Base-by-base conservation (phyloP, 1,140 invertebrate genomes). In the Drosophila nikananu region DNA sequence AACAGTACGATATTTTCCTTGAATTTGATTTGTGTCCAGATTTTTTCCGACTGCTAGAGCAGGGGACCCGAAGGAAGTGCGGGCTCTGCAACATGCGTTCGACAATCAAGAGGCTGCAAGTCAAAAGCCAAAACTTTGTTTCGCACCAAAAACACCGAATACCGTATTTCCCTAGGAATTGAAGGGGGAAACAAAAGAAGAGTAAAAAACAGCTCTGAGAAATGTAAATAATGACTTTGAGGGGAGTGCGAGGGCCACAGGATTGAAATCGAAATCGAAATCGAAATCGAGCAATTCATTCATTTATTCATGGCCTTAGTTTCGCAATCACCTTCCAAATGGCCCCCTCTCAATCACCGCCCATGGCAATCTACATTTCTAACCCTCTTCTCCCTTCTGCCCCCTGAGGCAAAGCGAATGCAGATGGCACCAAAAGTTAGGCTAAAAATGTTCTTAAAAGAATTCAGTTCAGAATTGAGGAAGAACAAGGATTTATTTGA, bases 231-330 rank as follows among this genome's bases (percentile, higher is more conserved):
- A 27, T 60, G 41, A 23, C 35, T 39, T 39, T n/a, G 19, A n/a
- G 39, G 37, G 8, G 25, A 19, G 23, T 7, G 41, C 5, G n/a
- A 37, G n/a, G n/a, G 37, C 30, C 39, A 35, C 17, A 12, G 37
- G 71, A 73, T 59, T 51, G 41, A 52, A 65, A 76, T 55, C 37
- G 44, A 51, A 54, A 54, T 54, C 32, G 42, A 57, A 52, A 52
- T 58, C 70, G 39, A 64, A 55, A 63, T 63, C 64, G 64, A 48
- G 77, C 46, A 58, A 78, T 77, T 77, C 75, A 78, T 78, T 78
- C 74, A 78, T 77, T 77, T 77, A 78, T 78, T 78, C 74, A 77
- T 70, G 64, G 57, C 17, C 46, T 30, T 64, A 75, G 70, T 30
- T 73, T 63, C 60, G 42, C 62, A 66, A 65, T 62, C 63, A 65